Base-by-base conservation (phyloP, 2,797 vertebrate genomes). In the Microhierax caerulescens region DNA sequence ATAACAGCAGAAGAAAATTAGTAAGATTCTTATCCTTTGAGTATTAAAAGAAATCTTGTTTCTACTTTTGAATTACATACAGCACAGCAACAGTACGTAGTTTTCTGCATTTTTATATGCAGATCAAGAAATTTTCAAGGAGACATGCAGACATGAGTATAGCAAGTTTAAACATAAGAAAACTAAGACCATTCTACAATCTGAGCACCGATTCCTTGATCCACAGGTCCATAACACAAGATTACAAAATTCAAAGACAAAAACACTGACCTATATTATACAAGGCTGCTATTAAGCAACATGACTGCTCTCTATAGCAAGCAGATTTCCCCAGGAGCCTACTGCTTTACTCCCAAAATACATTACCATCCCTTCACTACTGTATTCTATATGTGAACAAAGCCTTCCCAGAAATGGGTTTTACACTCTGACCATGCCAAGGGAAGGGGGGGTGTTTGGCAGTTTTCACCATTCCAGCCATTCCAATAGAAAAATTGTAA, bases 1-100 rank as follows among this genome's bases (percentile, higher is more conserved):
- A 0, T 8, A 88, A 39, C 15, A 64, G 14, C 1, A 53, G 32
- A 47, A 88, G 48, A 64, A 68, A 56, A 24, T 0, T 14, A 3
- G 9, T 5, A 56, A 60, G 3, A 7, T 43, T 90, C 32, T 54
- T 63, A 23, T 48, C 47, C 67, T 69, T 68, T 63, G 37, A 67
- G 6, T 18, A 48, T 63, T 43, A 43, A 43, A 43, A 27, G 41
- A 76, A 93, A 59, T 6, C 10, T 54, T 39, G 74, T 50, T 65
- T 9, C 13, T 32, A 48, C 47, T 81, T 76, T 8, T n/a, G 18
- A 69, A 69, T 87, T 82, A 79, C 13, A 7, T 15, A 84, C n/a
- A 21, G 12, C 43, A 84, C 8, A 16, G 37, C 69, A 56, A 64
- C 2, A 83, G 19, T 20, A 81, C 7, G 22, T 17, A 37, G 25